phyloP scores from a whole-genome alignment of 2,113 vertebrate species.

The Nymphicus hollandicus region DNA sequence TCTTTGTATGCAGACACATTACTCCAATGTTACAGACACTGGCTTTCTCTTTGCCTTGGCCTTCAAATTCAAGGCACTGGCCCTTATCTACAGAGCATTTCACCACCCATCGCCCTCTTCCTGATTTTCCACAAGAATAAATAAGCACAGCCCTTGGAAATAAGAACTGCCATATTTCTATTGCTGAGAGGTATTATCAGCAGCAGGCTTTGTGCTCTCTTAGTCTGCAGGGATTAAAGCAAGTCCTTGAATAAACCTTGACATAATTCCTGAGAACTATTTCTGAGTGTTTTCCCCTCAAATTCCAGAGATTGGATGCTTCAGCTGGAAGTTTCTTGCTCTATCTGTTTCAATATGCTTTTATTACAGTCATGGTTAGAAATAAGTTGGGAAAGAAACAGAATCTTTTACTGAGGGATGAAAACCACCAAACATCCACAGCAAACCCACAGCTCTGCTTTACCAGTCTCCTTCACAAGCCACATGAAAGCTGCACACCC shows the following conservation, averaged over 20 bases:
- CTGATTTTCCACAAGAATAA: not conserved
- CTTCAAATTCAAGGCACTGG: not conserved
- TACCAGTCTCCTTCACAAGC: not conserved
- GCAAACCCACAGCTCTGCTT: not conserved
- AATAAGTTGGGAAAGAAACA: not conserved
- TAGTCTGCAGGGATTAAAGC: constrained; percentile 32
- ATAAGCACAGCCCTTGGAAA: not conserved
- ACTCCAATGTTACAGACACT: not conserved
- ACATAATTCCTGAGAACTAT: constrained; percentile 12
- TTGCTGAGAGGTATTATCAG: constrained; percentile 2
- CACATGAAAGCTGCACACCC: not conserved
- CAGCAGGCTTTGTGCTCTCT: constrained; percentile 14
- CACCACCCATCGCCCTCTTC: not conserved
- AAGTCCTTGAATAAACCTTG: constrained; percentile 63
- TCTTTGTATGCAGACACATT: not conserved
- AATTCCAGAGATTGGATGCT: not conserved
- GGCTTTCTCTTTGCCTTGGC: not conserved
- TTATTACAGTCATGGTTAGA: not conserved
- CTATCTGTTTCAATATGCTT: not conserved
- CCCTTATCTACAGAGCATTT: not conserved
- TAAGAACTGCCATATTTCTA: not conserved
- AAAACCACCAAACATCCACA: not conserved
- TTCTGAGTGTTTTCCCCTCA: not conserved
- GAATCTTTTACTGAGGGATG: not conserved
- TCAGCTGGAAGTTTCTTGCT: not conserved